Conservation (phyloP, 2,113 vertebrate species). For the Morone saxatilis region DNA sequence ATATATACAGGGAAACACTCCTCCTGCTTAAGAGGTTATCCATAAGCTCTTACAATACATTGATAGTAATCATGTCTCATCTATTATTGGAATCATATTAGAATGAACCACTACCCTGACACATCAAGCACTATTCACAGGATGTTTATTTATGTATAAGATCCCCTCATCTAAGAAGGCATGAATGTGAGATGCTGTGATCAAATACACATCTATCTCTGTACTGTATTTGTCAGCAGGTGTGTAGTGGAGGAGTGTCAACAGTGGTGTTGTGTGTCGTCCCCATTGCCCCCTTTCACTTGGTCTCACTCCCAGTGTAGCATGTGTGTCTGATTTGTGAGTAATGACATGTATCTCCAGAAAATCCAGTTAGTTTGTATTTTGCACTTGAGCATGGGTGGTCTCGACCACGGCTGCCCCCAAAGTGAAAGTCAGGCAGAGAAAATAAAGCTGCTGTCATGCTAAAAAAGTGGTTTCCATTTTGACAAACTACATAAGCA, state of each 20-base stretch:
- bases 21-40: background rate
- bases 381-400: conserved; percentile 51
- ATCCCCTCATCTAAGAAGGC: too few species aligned
- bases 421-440: conserved; percentile 22
- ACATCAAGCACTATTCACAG: background rate
- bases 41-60: background rate
- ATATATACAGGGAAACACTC: background rate
- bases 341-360: conserved; percentile 50
- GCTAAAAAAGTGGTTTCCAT: conserved; percentile 4
- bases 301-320: background rate
- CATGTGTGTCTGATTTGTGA: conserved; percentile 62
- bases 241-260: background rate
- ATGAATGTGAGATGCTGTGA: background rate
- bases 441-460: conserved; percentile 27
- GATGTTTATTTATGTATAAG: too few species aligned
- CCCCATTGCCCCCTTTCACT: background rate
- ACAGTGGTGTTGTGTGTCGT: background rate
- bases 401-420: conserved; percentile 14
- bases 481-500: conserved; percentile 24
- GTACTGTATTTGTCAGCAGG: conserved; percentile 22
- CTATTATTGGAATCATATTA: background rate
- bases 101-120: background rate
- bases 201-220: too few species aligned
- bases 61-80: background rate
- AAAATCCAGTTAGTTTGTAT: conserved; percentile 19